Evolutionary conservation across 1,140 invertebrate species (phyloP), one percentile per base, ranked within the genome.

Genomic region (Zaprionus nigranus): DNA sequence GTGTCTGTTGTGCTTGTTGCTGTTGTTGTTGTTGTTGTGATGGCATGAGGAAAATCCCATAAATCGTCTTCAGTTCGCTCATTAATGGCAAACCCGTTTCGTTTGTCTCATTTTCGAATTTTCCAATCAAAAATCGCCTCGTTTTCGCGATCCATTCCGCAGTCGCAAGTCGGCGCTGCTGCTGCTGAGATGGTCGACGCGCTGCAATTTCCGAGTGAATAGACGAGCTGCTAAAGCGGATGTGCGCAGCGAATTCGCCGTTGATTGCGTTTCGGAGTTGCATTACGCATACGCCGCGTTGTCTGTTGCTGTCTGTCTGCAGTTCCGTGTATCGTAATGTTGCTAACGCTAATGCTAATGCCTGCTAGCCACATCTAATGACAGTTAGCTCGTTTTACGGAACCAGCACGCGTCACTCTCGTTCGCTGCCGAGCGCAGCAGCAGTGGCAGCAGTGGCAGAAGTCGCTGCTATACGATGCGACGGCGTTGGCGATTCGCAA

Each of bases 161-260:
- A 90, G 81, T 90, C 82, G 85, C 81, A 75, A 46, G 62, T 76
- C 68, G 75, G 46, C 81, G 85, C 78, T 84, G 84, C 75, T 79
- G 53, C 67, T 28, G 72, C 40, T 46, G n/a, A 46, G 40, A 46
- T 76, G 67, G 60, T 60, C 74, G 36, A 75, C 17, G 17, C 46
- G 46, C 17, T 51, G 53, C 61, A 60, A 40, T 65, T 59, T n/a
- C 54, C 20, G n/a, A 56, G 64, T 68, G 71, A 40, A 67, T 54
- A 40, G 13, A 40, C 70, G 61, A 64, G 43, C 43, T 15, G 43
- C 30, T 26, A 15, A 43, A 43, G 36, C 30, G 67, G 26, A 57
- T 65, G 43, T 28, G 59, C 34, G 56, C 38, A 51, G 26, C 40
- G 38, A 68, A 68, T 69, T 62, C n/a, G 24, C 20, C 26, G 69